These are phyloP conservation scores for Drosophila planitibia DNA, from an alignment of 2,888 invertebrate genomes.

Conservation along the genomic window DNA sequence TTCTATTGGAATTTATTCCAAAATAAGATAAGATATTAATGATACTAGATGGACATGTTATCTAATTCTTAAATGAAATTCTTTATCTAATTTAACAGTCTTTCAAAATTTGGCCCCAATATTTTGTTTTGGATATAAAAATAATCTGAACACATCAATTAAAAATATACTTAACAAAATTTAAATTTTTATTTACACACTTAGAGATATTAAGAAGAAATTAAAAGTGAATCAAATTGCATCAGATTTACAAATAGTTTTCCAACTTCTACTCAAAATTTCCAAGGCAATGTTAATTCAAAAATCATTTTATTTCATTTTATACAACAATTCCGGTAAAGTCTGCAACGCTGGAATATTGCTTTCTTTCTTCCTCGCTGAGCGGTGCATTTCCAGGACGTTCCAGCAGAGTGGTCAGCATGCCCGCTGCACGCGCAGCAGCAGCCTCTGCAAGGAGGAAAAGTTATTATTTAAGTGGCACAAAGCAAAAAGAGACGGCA, in stretches of 20 bases:
- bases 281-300: not conserved
- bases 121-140: not conserved
- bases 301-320: not conserved
- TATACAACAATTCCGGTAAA: constrained; percentile 83
- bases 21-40: not conserved
- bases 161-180: not conserved
- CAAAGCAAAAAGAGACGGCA: not conserved
- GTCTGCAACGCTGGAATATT: constrained; percentile 87
- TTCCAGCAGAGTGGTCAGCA: constrained; percentile 89
- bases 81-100: not conserved
- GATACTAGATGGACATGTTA: not conserved
- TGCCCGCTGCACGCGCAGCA: constrained; percentile 92
- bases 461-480: not conserved
- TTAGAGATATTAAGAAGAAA: not conserved
- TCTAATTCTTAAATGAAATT: not conserved
- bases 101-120: not conserved
- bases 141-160: not conserved
- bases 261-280: not conserved
- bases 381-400: constrained; percentile 93
- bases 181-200: not conserved
- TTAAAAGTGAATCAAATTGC: not conserved
- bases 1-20: not conserved
- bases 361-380: constrained; percentile 87
- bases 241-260: not conserved
- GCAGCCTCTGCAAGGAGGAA: constrained; percentile 89